Base-by-base conservation (phyloP, 2,113 vertebrate genomes). In the Xiphorhynchus elegans region DNA sequence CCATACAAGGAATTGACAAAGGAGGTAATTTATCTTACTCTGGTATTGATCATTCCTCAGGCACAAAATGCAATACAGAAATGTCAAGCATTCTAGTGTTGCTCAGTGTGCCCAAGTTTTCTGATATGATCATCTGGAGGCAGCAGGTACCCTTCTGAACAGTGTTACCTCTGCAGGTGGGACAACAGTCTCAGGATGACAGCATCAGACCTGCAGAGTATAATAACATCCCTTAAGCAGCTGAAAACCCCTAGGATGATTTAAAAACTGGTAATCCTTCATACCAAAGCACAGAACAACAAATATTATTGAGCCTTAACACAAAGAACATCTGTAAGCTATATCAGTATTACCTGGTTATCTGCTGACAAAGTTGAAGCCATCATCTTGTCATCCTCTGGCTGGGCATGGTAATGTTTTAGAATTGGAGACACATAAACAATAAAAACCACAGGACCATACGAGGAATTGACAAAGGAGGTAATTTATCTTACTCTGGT, bases 11-110 rank as follows among this genome's bases (percentile, higher is more conserved):
- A 91, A 70, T 87, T 96, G 74, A 94, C 78, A 83, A 55, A 76
- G 31, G 60, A 95, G 87, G 68, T 93, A 84, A 88, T 91, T 96
- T 93, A 64, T 96, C 93, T 95, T 94, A 86, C 87, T 95, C 83
- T 66, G 17, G 14, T 64, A 62, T 55, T 72, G 53, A 35, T n/a
- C 28, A 35, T 25, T 79, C 17, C 37, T 66, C 44, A 93, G 55
- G 23, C 77, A 67, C 67, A 53, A 85, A 93, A 74, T 8, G 17
- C 67, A 77, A 12, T 52, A 63, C 25, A 80, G 63, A 88, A 59
- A 52, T 63, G 40, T 53, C 46, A 86, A 23, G 14, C 5, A 33
- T 62, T 77, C 21, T 58, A 10, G 2, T 63, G 17, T 10, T 80
- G 5, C 39, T 87, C 26, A 23, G 17, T 24, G n/a, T 76, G 46